Evolutionary conservation across 2,797 vertebrate species (phyloP).

Genomic region (Carapus acus): DNA sequence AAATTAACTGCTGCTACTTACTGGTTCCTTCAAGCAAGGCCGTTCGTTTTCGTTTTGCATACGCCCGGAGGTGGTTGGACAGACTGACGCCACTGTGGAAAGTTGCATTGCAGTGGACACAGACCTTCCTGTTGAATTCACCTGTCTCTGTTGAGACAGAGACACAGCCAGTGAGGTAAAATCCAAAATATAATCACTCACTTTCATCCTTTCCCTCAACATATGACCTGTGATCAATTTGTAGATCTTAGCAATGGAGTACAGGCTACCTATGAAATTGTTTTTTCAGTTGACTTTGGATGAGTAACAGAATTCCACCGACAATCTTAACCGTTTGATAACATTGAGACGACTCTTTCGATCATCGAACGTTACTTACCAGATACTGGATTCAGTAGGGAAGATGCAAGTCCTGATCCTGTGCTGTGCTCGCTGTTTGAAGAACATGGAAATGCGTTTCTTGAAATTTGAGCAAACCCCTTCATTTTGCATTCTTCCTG

Average conservation of each 20-base stretch:
- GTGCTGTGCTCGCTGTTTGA: slow-evolving; percentile 82
- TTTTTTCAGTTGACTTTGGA: too few relatives aligned
- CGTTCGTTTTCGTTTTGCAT: slow-evolving; percentile 83
- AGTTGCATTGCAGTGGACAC: slow-evolving; percentile 88
- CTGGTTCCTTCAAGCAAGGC: slow-evolving; percentile 87
- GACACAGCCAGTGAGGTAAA: slow-evolving; percentile 4
- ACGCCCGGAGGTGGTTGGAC: slow-evolving; percentile 91
- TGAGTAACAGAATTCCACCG: neutral
- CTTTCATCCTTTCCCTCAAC: too few relatives aligned
- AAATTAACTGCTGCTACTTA: slow-evolving; percentile 63
- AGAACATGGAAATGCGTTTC: slow-evolving; percentile 80
- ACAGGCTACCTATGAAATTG: too few relatives aligned
- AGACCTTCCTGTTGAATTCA: slow-evolving; percentile 77
- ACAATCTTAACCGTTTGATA: neutral
- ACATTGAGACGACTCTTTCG: too few relatives aligned
- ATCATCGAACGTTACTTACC: slow-evolving; percentile 71
- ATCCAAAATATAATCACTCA: neutral
- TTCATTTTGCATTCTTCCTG: slow-evolving; percentile 87
- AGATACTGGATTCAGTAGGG: slow-evolving; percentile 83
- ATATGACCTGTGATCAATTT: too few relatives aligned
- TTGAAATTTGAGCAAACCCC: slow-evolving; percentile 81
- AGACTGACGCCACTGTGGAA: slow-evolving; percentile 94
- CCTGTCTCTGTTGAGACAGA: slow-evolving; percentile 64
- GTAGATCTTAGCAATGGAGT: too few relatives aligned
- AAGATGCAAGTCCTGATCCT: slow-evolving; percentile 79